These are phyloP conservation scores for Nansenia antarctica DNA, from an alignment of 2,113 vertebrate species.

Conservation along the genomic window DNA sequence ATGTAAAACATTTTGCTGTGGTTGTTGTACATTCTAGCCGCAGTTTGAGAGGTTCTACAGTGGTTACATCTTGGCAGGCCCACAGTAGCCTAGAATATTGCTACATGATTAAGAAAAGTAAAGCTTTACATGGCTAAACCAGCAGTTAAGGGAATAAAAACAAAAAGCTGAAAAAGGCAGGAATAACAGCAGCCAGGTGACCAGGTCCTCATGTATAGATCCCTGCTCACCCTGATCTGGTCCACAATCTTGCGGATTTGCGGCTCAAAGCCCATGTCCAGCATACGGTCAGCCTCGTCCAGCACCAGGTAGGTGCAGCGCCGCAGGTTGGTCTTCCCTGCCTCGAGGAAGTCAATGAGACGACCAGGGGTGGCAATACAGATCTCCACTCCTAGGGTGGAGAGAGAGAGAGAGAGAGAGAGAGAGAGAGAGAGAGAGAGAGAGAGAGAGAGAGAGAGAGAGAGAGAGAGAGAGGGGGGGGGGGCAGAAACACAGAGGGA, in stretches of 20 bases:
- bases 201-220: no score
- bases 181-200: not conserved
- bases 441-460: no score
- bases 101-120: no score
- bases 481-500: not conserved
- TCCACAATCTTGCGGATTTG: slow-evolving; percentile 97
- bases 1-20: no score
- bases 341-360: slow-evolving; percentile 93
- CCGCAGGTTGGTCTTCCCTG: slow-evolving; percentile 91
- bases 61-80: not conserved
- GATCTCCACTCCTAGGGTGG: slow-evolving; percentile 88
- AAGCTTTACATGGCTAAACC: no score
- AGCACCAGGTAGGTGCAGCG: slow-evolving; percentile 93
- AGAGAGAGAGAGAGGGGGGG: no score
- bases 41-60: no score
- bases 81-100: no score
- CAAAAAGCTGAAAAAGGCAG: not conserved
- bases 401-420: no score
- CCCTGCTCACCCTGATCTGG: slow-evolving; percentile 86
- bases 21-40: not conserved
- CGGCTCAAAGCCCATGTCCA: slow-evolving; percentile 97
- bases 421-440: no score
- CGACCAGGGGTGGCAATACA: slow-evolving; percentile 96
- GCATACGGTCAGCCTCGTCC: slow-evolving; percentile 95
- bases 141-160: no score